Base-by-base conservation (phyloP, 2,888 invertebrate genomes). In the Harpalus rubripes region DNA sequence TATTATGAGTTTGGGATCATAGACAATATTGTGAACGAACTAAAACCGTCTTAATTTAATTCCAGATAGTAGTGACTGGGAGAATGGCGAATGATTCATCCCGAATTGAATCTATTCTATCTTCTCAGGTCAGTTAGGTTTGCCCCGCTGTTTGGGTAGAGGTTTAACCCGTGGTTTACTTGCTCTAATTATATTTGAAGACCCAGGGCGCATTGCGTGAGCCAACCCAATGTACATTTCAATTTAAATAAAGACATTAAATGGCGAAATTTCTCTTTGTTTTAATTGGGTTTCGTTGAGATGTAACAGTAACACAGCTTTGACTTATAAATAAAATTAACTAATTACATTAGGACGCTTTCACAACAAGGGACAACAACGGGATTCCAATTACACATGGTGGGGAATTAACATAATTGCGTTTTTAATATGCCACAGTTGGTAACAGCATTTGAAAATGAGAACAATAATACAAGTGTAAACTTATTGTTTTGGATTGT, bases 121-220 rank as follows among this genome's bases (percentile, higher is more conserved):
- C 32, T 32, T 5, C 32, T 32, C 32, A 32, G 32, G 32, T 4
- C 32, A 5, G 32, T 32, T 32, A 32, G 5, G 5, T 32, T 5
- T 32, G 32, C 32, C 32, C 1, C 32, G 5, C 32, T 32, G 32
- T 32, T 32, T 32, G 32, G 32, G 32, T 32, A 6, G 10, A 2
- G 44, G 44, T 52, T 52, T 12, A 52, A 52, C 44, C 44, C 44
- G 44, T 12, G 44, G 44, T 68, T 68, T 32, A 68, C 68, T n/a
- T 39, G 6, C n/a, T 68, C 32, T 68, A 68, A 68, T 68, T 68
- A 68, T 68, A 32, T 65, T 65, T 68, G 68, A 68, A 68, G 68
- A 68, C 68, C 68, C 39, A 68, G 32, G 15, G 68, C 32, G 18
- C 63, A 7, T 59, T 18, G 59, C 63, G 63, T 63, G 26, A 22